Percentiles rank a stretch among this genome's conserved stretches.
Evolutionary conservation across 1,140 invertebrate species (phyloP).

Genomic region (Temnothorax longispinosus): DNA sequence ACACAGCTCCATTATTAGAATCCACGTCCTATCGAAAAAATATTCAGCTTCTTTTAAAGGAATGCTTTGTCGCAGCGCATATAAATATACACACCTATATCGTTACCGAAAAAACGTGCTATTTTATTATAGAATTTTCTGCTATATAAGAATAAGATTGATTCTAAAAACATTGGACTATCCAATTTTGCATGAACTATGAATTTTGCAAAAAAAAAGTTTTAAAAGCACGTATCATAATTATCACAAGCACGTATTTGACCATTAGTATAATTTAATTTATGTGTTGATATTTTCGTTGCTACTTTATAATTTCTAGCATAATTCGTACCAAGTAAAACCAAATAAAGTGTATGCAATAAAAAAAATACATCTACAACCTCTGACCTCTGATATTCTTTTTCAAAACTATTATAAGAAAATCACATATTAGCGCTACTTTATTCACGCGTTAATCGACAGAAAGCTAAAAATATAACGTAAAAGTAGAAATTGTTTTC

Average conservation of each 20-base stretch:
- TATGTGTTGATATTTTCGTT: not conserved
- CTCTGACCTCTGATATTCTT: not conserved
- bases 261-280: not conserved
- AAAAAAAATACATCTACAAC: not conserved
- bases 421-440: not conserved
- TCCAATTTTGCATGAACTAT: not conserved
- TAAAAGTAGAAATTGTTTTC: not conserved
- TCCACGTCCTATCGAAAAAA: constrained; percentile 26
- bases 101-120: not conserved
- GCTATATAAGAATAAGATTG: not conserved
- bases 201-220: not conserved
- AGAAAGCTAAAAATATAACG: not conserved
- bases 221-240: not conserved
- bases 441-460: constrained; percentile 1
- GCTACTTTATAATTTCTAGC: not conserved
- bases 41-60: constrained; percentile 30
- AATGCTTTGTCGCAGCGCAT: not conserved
- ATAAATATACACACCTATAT: not conserved
- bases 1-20: constrained; percentile 22
- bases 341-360: not conserved
- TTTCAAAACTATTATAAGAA: not conserved
- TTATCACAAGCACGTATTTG: not conserved
- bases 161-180: not conserved
- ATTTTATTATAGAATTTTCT: not conserved
- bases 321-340: not conserved